Evolutionary conservation across 2,797 vertebrate genomes (phyloP).

Genomic region (Takifugu rubripes): DNA sequence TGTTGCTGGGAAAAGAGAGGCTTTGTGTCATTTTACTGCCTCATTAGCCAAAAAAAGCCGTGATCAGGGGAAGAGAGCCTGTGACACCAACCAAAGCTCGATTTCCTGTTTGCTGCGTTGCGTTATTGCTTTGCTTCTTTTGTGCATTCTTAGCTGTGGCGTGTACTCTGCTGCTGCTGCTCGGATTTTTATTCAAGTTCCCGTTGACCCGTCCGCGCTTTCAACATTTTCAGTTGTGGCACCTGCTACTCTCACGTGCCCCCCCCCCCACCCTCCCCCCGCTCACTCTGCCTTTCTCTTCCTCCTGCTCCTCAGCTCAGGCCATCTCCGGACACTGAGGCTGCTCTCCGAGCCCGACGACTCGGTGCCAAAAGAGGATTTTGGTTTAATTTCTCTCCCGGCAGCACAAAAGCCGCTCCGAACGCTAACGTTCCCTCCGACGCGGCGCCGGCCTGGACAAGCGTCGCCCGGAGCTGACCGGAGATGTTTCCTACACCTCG

Average conservation of each 20-base stretch:
- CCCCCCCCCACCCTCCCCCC: background rate
- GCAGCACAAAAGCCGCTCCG: constrained; percentile 39
- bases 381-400: constrained; percentile 30
- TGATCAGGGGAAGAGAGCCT: background rate
- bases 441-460: constrained; percentile 22
- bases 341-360: constrained; percentile 52
- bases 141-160: too few species aligned
- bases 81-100: background rate
- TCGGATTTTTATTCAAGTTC: background rate
- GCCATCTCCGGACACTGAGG: constrained; percentile 85
- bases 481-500: constrained; percentile 75
- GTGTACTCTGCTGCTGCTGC: too few species aligned
- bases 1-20: constrained; percentile 33
- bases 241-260: too few species aligned
- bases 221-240: background rate
- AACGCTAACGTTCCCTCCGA: constrained; percentile 46
- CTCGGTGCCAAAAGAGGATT: constrained; percentile 39
- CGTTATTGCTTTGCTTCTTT: background rate
- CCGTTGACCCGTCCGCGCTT: background rate
- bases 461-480: constrained; percentile 35
- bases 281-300: constrained; percentile 25
- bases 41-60: constrained; percentile 12
- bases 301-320: constrained; percentile 79
- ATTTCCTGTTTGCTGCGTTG: background rate
- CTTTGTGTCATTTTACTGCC: constrained; percentile 21